Percentiles rank a stretch among this genome's conserved stretches.
These are phyloP conservation scores for Panulirus ornatus DNA, from an alignment of 1,140 invertebrate genomes.

Conservation along the genomic window DNA sequence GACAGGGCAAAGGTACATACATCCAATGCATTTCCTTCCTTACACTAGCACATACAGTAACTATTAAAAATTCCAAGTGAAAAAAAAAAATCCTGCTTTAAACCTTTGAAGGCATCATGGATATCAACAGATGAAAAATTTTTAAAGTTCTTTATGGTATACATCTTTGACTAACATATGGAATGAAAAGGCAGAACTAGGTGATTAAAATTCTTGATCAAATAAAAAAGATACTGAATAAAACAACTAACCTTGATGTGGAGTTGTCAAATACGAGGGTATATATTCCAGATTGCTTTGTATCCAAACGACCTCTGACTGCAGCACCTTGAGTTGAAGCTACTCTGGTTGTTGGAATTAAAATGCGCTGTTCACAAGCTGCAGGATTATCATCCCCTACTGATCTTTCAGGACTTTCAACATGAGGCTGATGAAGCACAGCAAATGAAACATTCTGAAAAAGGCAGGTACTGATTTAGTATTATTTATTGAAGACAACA, in stretches of 20 bases:
- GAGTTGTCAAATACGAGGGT: conserved; percentile 64
- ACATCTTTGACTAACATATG: neutral
- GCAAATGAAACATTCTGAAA: conserved; percentile 59
- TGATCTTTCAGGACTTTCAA: neutral
- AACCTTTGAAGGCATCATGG: neutral
- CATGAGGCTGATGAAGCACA: conserved; percentile 48
- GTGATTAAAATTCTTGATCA: neutral
- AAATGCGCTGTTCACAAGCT: conserved; percentile 38
- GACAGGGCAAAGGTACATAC: no score
- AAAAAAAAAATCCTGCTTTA: neutral
- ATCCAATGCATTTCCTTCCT: no score
- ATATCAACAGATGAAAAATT: neutral
- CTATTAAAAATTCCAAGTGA: neutral
- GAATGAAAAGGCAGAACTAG: neutral
- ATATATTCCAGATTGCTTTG: conserved; percentile 58
- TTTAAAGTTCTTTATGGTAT: neutral
- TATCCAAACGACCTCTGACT: conserved; percentile 41
- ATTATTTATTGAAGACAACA: neutral
- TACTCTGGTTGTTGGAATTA: conserved; percentile 57
- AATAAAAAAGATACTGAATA: neutral
- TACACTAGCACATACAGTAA: neutral
- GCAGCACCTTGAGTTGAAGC: conserved; percentile 58
- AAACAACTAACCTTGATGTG: conserved; percentile 32
- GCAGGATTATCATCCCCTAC: neutral
- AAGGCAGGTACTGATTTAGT: neutral